phyloP scores from a whole-genome alignment of 1,140 invertebrate species.

The Anastrepha obliqua region DNA sequence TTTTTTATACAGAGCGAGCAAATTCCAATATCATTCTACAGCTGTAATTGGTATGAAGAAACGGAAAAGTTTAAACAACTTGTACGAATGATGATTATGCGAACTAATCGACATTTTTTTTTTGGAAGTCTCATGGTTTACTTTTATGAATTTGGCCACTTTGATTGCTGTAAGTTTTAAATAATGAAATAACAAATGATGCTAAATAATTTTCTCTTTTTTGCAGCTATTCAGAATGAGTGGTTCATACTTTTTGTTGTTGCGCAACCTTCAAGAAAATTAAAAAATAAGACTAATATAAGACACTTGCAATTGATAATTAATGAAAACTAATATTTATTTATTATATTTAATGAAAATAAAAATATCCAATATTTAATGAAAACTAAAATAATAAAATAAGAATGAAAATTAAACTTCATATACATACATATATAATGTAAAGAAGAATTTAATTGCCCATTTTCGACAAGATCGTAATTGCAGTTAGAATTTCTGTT shows the following conservation, averaged over 20 bases:
- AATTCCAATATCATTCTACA: constrained; percentile 66
- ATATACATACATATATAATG: too few relatives aligned
- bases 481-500: too few relatives aligned
- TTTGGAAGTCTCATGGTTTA: constrained; percentile 69
- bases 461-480: too few relatives aligned
- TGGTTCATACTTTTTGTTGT: constrained; percentile 68
- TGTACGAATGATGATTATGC: constrained; percentile 69
- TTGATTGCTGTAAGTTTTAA: constrained; percentile 65
- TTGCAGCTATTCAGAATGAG: constrained; percentile 69
- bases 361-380: too few relatives aligned
- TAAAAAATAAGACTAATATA: neutral
- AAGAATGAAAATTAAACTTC: too few relatives aligned
- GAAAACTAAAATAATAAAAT: too few relatives aligned
- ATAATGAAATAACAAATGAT: constrained; percentile 7
- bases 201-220: constrained; percentile 22
- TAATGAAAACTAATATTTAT: too few relatives aligned
- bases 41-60: constrained; percentile 66
- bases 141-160: constrained; percentile 68
- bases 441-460: too few relatives aligned
- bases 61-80: constrained; percentile 65
- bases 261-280: constrained; percentile 63
- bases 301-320: too few relatives aligned
- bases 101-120: constrained; percentile 63
- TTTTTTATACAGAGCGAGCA: constrained; percentile 62
- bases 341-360: too few relatives aligned